Evolutionary conservation across 2,113 vertebrate genomes (phyloP).

Genomic region (Salvelinus alpinus): DNA sequence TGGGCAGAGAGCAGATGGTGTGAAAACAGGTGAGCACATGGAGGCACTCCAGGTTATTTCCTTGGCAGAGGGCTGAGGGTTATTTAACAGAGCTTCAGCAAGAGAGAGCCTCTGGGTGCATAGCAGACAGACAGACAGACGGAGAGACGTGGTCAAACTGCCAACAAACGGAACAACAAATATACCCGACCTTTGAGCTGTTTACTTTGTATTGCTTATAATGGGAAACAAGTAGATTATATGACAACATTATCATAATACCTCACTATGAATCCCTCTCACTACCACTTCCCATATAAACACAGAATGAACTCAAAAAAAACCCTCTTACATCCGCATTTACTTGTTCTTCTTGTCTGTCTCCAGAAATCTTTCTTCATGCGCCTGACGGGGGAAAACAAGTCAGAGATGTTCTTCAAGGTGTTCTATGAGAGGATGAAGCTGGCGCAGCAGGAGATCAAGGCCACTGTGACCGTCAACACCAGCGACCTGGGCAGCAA

Average conservation of each 20-base stretch:
- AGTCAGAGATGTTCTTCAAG: slow-evolving; percentile 97
- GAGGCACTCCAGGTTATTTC: slow-evolving; percentile 53
- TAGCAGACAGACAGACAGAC: background rate
- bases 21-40: slow-evolving; percentile 58
- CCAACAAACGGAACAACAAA: background rate
- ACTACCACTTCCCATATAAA: too few relatives aligned
- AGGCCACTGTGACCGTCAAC: slow-evolving; percentile 94
- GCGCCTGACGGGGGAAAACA: slow-evolving; percentile 91
- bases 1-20: slow-evolving; percentile 46
- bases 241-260: too few relatives aligned
- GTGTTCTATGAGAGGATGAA: slow-evolving; percentile 99
- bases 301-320: background rate
- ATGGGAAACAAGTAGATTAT: too few relatives aligned
- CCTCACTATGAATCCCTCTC: too few relatives aligned
- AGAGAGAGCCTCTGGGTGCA: slow-evolving; percentile 18
- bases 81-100: slow-evolving; percentile 36
- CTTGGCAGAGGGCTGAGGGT: slow-evolving; percentile 24
- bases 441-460: slow-evolving; percentile 97
- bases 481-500: slow-evolving; percentile 96
- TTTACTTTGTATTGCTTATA: background rate
- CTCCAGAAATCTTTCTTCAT: slow-evolving; percentile 90
- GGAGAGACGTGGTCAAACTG: too few relatives aligned
- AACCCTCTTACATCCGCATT: background rate
- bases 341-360: background rate
- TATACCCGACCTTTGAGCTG: background rate